Conservation (phyloP, 2,113 vertebrate genomes). For the Calyptomena viridis region DNA sequence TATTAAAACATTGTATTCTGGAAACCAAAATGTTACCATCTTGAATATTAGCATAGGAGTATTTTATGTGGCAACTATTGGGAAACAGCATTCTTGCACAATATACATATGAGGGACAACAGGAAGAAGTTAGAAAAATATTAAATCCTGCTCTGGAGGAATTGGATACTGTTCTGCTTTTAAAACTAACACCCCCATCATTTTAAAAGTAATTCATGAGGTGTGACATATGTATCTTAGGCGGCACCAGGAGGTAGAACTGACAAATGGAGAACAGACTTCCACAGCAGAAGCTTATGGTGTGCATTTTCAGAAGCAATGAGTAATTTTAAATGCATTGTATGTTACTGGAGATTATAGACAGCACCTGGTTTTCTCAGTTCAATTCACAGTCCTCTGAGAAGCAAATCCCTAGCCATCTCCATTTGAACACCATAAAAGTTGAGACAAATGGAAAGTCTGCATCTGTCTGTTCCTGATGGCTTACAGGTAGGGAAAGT, state of each 20-base stretch:
- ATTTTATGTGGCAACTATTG: neutral
- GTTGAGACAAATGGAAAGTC: neutral
- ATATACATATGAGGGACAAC: fast-evolving
- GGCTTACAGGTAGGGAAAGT: neutral
- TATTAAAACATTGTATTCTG: neutral
- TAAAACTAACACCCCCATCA: neutral
- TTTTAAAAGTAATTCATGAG: neutral
- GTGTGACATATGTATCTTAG: fast-evolving
- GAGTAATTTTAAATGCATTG: neutral
- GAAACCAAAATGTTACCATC: neutral
- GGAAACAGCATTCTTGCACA: neutral
- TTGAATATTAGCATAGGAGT: neutral
- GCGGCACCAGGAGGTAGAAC: neutral
- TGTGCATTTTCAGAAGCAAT: neutral
- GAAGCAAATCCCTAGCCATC: neutral
- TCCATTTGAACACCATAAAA: neutral
- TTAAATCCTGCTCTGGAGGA: neutral
- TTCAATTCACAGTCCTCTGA: neutral
- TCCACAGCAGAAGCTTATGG: neutral
- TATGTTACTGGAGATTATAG: neutral
- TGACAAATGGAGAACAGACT: neutral
- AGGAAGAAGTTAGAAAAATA: neutral
- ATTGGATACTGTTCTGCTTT: neutral
- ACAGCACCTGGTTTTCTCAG: neutral
- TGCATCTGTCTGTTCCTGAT: neutral